Evolutionary conservation across 2,113 vertebrate genomes (phyloP).

Genomic region (Sminthopsis crassicaudata): DNA sequence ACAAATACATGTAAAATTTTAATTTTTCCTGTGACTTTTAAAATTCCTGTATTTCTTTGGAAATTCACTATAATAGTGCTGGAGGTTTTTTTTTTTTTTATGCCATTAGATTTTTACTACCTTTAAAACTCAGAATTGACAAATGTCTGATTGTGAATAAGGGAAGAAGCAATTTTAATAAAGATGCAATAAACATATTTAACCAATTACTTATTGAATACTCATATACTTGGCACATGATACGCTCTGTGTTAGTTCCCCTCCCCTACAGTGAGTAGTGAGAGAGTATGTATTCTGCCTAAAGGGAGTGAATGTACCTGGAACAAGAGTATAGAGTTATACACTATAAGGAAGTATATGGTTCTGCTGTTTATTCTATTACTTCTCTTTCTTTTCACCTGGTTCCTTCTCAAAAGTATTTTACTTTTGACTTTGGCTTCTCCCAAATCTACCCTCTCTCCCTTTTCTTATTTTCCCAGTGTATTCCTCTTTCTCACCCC

Average conservation of each 20-base stretch:
- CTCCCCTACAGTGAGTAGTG: not conserved
- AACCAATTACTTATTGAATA: not conserved
- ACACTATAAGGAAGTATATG: not conserved
- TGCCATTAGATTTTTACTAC: not conserved
- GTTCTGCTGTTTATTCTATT: not conserved
- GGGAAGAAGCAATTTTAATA: not conserved
- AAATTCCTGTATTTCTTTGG: conserved; percentile 2
- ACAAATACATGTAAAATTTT: conserved; percentile 2
- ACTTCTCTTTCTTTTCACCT: no score
- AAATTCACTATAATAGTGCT: not conserved
- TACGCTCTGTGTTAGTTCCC: not conserved
- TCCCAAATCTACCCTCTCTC: no score
- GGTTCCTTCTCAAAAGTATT: no score
- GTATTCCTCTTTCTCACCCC: no score
- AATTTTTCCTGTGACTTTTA: not conserved
- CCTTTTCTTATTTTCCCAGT: no score
- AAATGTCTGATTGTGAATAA: not conserved
- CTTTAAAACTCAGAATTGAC: not conserved
- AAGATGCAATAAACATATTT: not conserved
- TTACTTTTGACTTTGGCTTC: no score
- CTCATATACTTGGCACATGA: not conserved
- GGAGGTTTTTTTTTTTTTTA: not conserved
- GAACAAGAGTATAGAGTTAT: not conserved
- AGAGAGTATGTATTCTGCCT: not conserved
- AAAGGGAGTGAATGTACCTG: not conserved